Conservation (phyloP, 2,113 vertebrate genomes). For the Cyanoderma ruficeps region DNA sequence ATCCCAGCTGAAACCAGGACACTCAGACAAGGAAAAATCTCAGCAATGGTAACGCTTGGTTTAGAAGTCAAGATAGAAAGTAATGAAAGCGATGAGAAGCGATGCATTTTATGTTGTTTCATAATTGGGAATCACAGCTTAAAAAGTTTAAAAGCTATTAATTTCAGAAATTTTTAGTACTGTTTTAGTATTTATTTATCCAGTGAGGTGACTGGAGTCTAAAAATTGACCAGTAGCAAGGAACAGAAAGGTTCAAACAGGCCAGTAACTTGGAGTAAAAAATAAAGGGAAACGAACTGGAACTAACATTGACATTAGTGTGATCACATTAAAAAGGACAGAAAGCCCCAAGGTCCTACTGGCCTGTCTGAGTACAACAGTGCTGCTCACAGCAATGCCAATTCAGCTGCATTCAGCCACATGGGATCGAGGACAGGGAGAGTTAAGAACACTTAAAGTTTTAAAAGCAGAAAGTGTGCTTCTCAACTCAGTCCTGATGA, state of each 20-base stretch:
- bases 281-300: background rate
- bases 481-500: background rate
- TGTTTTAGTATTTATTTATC: background rate
- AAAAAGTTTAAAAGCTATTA: background rate
- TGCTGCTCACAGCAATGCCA: background rate
- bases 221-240: background rate
- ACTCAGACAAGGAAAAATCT: background rate
- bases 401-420: background rate
- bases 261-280: background rate
- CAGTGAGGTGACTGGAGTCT: background rate
- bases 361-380: rapidly evolving
- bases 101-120: background rate
- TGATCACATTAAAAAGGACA: background rate
- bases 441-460: background rate
- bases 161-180: background rate
- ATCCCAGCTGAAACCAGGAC: background rate
- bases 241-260: background rate
- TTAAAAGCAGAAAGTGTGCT: background rate
- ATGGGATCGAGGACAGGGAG: background rate
- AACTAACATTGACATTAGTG: rapidly evolving
- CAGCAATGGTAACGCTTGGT: background rate
- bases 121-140: background rate
- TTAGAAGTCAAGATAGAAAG: background rate
- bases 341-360: background rate
- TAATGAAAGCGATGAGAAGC: background rate